Percentiles rank a stretch among this genome's conserved stretches.
Evolutionary conservation across 2,113 vertebrate species (phyloP).

Genomic region (Paradoxurus hermaphroditus): DNA sequence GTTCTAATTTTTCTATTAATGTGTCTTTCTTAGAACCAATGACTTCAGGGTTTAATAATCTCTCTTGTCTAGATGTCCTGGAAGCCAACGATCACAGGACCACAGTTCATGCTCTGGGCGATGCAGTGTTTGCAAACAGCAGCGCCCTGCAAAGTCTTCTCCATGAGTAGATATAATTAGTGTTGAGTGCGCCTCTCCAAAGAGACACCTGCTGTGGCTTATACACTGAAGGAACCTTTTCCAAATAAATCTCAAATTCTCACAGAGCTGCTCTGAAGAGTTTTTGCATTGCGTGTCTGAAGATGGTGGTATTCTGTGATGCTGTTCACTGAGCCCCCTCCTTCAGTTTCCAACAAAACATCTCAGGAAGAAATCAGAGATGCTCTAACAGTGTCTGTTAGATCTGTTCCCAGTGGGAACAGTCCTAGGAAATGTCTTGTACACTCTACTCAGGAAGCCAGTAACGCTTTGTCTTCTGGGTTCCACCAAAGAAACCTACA

Average conservation of each 20-base stretch:
- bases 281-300: accelerated
- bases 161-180: background rate
- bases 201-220: background rate
- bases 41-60: background rate
- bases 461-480: background rate
- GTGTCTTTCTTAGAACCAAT: background rate
- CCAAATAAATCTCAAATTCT: background rate
- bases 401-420: too few species aligned
- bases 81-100: background rate
- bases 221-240: background rate
- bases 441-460: background rate
- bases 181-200: background rate
- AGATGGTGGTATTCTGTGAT: background rate
- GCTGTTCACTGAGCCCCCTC: background rate
- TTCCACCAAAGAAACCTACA: background rate
- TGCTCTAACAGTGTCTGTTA: background rate
- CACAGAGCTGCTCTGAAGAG: background rate
- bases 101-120: background rate
- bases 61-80: background rate
- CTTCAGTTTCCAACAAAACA: background rate
- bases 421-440: background rate
- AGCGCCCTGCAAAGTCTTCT: background rate
- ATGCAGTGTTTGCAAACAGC: background rate
- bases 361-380: background rate
- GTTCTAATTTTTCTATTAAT: background rate